Evolutionary conservation across 2,888 invertebrate species (phyloP).

Genomic region (Drosophila leonis): DNA sequence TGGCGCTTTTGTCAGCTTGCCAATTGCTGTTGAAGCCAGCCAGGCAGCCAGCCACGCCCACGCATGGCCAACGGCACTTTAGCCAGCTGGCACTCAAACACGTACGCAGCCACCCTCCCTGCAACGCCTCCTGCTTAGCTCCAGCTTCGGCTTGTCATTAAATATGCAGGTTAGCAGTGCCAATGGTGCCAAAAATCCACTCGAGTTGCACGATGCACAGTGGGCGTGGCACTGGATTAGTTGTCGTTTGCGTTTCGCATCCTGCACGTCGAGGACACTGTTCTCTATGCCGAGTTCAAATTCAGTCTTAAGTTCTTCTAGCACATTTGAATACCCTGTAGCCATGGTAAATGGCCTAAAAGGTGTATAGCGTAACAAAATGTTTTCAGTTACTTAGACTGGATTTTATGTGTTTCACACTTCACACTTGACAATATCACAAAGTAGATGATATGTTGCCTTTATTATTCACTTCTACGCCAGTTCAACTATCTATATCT

Average conservation of each 20-base stretch:
- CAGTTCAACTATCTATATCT: too few relatives aligned
- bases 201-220: constrained; percentile 43
- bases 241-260: constrained; percentile 62
- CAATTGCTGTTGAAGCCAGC: constrained; percentile 46
- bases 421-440: neutral
- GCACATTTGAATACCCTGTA: constrained; percentile 10
- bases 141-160: constrained; percentile 68
- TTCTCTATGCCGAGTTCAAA: constrained; percentile 30
- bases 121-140: neutral
- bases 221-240: constrained; percentile 69
- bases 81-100: constrained; percentile 75
- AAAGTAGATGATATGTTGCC: neutral
- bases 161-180: constrained; percentile 82
- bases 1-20: constrained; percentile 56
- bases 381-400: neutral
- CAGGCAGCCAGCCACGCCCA: constrained; percentile 13
- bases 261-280: constrained; percentile 49
- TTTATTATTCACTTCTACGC: neutral
- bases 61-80: constrained; percentile 24
- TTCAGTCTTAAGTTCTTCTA: constrained; percentile 27
- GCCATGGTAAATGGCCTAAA: too few relatives aligned
- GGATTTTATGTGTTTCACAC: neutral
- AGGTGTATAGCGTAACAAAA: too few relatives aligned
- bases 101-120: constrained; percentile 49
- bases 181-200: constrained; percentile 78